Conservation (phyloP, 2,888 invertebrate species). For the Lithophane socia region DNA sequence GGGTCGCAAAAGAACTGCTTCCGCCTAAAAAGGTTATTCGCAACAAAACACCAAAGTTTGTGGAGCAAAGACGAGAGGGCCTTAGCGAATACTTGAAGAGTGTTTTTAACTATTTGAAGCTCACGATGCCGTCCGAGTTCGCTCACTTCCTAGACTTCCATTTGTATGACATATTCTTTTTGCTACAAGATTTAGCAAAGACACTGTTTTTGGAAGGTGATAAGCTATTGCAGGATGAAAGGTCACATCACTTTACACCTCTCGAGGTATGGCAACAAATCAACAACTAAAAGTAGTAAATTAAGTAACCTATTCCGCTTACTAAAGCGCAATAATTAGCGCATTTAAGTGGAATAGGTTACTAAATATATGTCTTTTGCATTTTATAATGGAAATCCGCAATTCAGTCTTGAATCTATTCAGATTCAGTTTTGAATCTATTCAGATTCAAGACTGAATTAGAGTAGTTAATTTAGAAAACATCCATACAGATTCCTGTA, state of each 20-base stretch:
- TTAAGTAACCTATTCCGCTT: too few species aligned
- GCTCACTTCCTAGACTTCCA: constrained; percentile 97
- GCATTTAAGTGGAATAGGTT: too few species aligned
- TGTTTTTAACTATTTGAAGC: constrained; percentile 93
- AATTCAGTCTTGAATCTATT: too few species aligned
- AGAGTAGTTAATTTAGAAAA: too few species aligned
- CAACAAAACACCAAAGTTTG: constrained; percentile 96
- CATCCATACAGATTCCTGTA: background rate
- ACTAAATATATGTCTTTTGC: too few species aligned
- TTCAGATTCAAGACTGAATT: too few species aligned
- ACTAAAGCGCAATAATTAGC: too few species aligned
- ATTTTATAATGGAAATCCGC: too few species aligned
- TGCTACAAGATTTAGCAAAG: constrained; percentile 95
- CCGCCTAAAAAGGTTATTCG: constrained; percentile 98
- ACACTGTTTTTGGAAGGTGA: constrained; percentile 95
- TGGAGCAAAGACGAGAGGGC: constrained; percentile 95
- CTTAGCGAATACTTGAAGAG: constrained; percentile 95
- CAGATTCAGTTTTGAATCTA: too few species aligned
- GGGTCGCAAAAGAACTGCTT: constrained; percentile 95
- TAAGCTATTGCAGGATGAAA: constrained; percentile 91
- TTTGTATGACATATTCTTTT: constrained; percentile 96
- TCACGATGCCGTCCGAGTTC: constrained; percentile 95
- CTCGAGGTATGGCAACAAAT: constrained; percentile 91
- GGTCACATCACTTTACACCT: constrained; percentile 93
- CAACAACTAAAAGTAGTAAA: background rate